Percentiles rank a stretch among this genome's conserved stretches.
These are phyloP conservation scores for Ciconia stormi DNA, from an alignment of 2,113 vertebrate genomes.

Conservation along the genomic window DNA sequence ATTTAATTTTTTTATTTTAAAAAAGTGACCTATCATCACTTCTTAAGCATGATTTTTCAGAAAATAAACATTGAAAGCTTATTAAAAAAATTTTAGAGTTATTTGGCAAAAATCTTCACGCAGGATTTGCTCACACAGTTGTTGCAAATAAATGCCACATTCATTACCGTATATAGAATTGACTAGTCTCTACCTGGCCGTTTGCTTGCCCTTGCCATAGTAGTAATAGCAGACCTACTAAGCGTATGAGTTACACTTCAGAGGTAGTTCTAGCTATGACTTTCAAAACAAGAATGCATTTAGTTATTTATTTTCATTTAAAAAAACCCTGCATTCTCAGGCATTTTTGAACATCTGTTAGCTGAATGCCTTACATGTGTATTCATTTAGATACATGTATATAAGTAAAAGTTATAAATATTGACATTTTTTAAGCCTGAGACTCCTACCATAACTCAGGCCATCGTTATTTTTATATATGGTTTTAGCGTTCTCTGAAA, in stretches of 20 bases:
- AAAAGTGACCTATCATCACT: not conserved
- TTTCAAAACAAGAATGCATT: not conserved
- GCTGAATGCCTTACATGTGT: constrained; percentile 8
- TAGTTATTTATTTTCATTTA: not conserved
- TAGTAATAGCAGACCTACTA: not conserved
- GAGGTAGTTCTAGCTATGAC: not conserved
- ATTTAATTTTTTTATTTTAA: accelerated
- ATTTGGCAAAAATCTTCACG: not conserved
- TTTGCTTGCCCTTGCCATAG: not conserved
- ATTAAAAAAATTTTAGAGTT: too few relatives aligned
- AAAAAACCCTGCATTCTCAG: not conserved
- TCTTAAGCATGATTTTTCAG: not conserved
- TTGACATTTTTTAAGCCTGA: constrained; percentile 13
- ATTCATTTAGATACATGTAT: not conserved
- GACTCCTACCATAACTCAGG: not conserved
- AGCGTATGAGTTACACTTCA: not conserved
- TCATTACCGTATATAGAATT: not conserved
- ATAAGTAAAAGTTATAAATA: constrained; percentile 38
- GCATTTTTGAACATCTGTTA: constrained; percentile 35
- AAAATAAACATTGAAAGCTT: not conserved
- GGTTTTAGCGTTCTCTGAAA: not conserved
- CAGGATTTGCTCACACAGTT: not conserved
- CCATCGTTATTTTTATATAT: not conserved
- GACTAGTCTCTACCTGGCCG: not conserved
- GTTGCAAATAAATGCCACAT: not conserved